Base-by-base conservation (phyloP, 2,797 vertebrate species). In the Poecilia gillii region DNA sequence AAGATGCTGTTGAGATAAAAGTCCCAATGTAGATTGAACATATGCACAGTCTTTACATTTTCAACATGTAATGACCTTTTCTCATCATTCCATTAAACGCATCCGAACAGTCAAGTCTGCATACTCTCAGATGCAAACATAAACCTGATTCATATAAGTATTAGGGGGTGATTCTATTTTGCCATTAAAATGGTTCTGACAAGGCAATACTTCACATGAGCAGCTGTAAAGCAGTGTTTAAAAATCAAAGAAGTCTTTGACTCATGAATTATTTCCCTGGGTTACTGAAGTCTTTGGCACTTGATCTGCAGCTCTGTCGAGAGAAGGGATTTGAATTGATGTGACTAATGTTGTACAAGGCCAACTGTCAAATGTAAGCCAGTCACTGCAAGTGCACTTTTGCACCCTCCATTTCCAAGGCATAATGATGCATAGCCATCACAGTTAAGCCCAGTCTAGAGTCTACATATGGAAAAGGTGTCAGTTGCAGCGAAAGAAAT, bases 391-490 rank as follows among this genome's bases (percentile, higher is more conserved):
- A 82, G 91, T 93, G 93, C 92, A 94, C 95, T 95, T 87, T 90
- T 91, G 93, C 90, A 94, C 92, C 93, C 93, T 93, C 92, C 93
- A 94, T 95, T 96, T 96, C 92, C 93, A 85, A 90, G 92, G 92
- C 92, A 95, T 96, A 96, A 96, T 96, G 95, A 96, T 95, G 94
- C 96, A 94, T 95, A 94, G 94, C 94, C 95, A 95, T 95, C 95
- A 94, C 93, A 94, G 91, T 94, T 93, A 94, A 94, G 93, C 94
- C 90, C 87, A 90, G 91, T 90, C 88, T 92, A 90, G 91, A 91
- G 92, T 85, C 93, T 94, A 93, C 95, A 95, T 94, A 94, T 93
- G 93, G 91, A 96, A 94, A 95, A 95, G 93, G 94, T 94, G 94
- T 95, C 94, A 94, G 93, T 90, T 91, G 88, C 89, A 87, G 88